Base-by-base conservation (phyloP, 2,113 vertebrate species). In the Brienomyrus brachyistius region DNA sequence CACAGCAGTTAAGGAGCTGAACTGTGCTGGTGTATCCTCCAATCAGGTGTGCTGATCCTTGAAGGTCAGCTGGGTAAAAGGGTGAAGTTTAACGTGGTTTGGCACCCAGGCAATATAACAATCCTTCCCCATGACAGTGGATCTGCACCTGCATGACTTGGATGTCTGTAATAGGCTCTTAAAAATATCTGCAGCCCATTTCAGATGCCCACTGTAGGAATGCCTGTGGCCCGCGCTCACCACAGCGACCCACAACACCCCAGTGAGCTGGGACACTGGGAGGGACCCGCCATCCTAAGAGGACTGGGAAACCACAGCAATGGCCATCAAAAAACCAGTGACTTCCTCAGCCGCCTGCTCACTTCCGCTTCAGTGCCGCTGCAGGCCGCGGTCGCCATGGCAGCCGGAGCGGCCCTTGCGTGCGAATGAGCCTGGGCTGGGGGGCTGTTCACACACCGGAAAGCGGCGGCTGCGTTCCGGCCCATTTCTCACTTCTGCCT, bases 401-500 rank as follows among this genome's bases (percentile, higher is more conserved):
- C 52, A 89, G 94, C 93, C 93, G 54, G 88, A 80, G 91, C 89
- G 59, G 17, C 92, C 91, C 94, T 96, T 95, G 96, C 97, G 96
- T 97, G 97, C 96, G 94, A 96, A 93, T 84, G 52, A 66, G 90
- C 92, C 91, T 94, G 94, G 92, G 87, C 89, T 93, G 95, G 95
- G 95, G 95, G 93, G 93, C 94, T 95, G 94, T 94, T 91, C 92
- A 91, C 91, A 86, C 94, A 94, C 95, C 95, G 96, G 95, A 96
- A 95, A 93, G 93, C 91, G 82, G 91, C 94, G 80, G 92, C 94
- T 92, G 90, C 93, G 93, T 94, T 94, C 94, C 92, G 94, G 96
- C 95, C 95, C 93, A 94, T 96, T 96, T 96, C 93, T 96, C 96
- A 96, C 96, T 96, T 96, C 96, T 96, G 95, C 94, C 95, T 95